Conservation (phyloP, 2,888 invertebrate genomes). For the Drosophila atroscutellata region DNA sequence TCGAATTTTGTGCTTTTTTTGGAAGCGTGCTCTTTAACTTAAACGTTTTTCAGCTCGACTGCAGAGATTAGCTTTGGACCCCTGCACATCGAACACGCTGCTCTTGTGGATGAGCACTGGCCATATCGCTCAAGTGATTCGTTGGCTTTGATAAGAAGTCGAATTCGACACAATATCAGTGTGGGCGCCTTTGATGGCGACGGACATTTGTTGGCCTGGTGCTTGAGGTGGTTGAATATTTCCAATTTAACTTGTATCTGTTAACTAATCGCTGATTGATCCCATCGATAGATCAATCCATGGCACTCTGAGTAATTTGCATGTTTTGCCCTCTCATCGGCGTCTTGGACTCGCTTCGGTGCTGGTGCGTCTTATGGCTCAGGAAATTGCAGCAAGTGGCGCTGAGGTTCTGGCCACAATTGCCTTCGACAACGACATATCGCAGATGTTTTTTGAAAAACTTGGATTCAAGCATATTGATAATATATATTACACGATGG, state of each 20-base stretch:
- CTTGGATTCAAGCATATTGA: constrained; percentile 30
- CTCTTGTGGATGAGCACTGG: constrained; percentile 23
- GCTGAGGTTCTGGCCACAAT: constrained; percentile 34
- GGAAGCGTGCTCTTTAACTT: not conserved
- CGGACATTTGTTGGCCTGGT: constrained; percentile 26
- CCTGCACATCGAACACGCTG: constrained; percentile 16
- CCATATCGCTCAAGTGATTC: constrained; percentile 24
- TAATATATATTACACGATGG: constrained; percentile 23
- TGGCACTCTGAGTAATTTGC: constrained; percentile 26
- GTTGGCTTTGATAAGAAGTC: constrained; percentile 11
- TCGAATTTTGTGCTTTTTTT: not conserved
- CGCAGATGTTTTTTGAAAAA: constrained; percentile 25
- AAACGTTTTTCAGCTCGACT: constrained; percentile 16
- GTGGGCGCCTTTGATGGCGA: constrained; percentile 25
- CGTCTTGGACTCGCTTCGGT: constrained; percentile 31
- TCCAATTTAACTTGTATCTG: not conserved
- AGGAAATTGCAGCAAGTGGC: constrained; percentile 24
- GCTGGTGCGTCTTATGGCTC: constrained; percentile 30
- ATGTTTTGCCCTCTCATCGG: constrained; percentile 11
- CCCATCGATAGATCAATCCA: constrained; percentile 9
- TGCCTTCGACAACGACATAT: constrained; percentile 19
- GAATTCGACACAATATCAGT: constrained; percentile 17
- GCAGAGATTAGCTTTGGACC: constrained; percentile 26
- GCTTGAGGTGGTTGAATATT: constrained; percentile 10
- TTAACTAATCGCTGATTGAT: not conserved